These are phyloP conservation scores for Syngnathus acus DNA, from an alignment of 2,797 vertebrate species.

Conservation along the genomic window DNA sequence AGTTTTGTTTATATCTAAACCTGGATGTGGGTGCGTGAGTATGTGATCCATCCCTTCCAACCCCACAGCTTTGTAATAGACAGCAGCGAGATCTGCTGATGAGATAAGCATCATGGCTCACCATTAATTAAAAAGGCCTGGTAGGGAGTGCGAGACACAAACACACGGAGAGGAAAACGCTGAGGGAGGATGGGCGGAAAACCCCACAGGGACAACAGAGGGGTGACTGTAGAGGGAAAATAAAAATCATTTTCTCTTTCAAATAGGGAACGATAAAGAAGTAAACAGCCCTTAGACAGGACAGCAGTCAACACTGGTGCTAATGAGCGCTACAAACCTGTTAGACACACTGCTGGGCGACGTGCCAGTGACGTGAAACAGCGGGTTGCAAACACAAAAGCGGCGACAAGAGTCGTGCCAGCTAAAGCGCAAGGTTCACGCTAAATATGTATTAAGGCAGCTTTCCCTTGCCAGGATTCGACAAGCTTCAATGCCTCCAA, in stretches of 20 bases:
- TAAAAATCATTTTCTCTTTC: constrained; percentile 10
- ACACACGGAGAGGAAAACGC: constrained; percentile 9
- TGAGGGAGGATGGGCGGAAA: background rate
- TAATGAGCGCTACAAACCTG: constrained; percentile 44
- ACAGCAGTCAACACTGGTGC: constrained; percentile 46
- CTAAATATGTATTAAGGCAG: constrained; percentile 3
- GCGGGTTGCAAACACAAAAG: constrained; percentile 23
- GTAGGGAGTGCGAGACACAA: constrained; percentile 36
- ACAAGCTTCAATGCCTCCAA: background rate
- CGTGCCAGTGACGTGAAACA: constrained; percentile 30
- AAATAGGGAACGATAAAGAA: constrained; percentile 2
- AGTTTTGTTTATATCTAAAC: background rate
- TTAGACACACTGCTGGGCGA: constrained; percentile 17
- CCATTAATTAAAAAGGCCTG: constrained; percentile 70
- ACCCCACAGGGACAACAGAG: constrained; percentile 6
- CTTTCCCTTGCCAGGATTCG: background rate
- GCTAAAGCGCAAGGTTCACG: constrained; percentile 5
- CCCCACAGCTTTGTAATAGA: constrained; percentile 60
- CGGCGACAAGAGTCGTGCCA: constrained; percentile 26
- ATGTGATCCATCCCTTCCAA: constrained; percentile 40
- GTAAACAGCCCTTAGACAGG: constrained; percentile 46
- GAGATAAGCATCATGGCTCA: constrained; percentile 67
- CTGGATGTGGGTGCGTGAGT: constrained; percentile 10
- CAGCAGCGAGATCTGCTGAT: constrained; percentile 65
- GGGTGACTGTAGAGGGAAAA: constrained; percentile 15